Evolutionary conservation across 2,113 vertebrate genomes (phyloP).

Genomic region (Dicrurus megarhynchus): DNA sequence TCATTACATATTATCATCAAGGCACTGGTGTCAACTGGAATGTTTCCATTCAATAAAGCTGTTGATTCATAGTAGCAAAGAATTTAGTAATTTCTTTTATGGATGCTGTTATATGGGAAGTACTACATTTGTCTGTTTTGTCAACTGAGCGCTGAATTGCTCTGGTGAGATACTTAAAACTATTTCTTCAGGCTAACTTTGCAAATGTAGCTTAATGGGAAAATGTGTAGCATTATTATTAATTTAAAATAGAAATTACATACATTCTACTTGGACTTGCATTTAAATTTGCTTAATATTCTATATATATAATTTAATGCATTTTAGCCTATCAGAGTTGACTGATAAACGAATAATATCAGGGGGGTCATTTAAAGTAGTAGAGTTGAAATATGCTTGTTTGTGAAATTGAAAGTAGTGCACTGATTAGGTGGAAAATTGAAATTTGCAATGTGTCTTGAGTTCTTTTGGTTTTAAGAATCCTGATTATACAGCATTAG

Average conservation of each 20-base stretch:
- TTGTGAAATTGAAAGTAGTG: neutral
- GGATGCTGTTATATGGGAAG: neutral
- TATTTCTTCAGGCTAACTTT: constrained; percentile 2
- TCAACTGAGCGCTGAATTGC: neutral
- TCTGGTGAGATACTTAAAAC: neutral
- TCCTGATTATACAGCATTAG: neutral
- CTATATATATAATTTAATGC: neutral
- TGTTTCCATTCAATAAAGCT: neutral
- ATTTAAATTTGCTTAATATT: neutral
- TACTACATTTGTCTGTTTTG: neutral
- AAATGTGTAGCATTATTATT: constrained; percentile 11
- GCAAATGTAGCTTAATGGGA: neutral
- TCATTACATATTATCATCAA: neutral
- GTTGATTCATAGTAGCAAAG: neutral
- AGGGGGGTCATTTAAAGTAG: neutral
- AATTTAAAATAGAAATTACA: neutral
- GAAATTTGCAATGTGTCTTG: neutral
- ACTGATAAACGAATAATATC: neutral
- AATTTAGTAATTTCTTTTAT: neutral
- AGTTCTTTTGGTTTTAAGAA: neutral
- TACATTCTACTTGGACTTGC: neutral
- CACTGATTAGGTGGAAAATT: neutral
- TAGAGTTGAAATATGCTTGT: neutral
- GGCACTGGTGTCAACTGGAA: neutral
- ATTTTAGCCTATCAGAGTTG: neutral